Conservation (phyloP, 2,888 invertebrate genomes). For the Dolichomitus sp. region DNA sequence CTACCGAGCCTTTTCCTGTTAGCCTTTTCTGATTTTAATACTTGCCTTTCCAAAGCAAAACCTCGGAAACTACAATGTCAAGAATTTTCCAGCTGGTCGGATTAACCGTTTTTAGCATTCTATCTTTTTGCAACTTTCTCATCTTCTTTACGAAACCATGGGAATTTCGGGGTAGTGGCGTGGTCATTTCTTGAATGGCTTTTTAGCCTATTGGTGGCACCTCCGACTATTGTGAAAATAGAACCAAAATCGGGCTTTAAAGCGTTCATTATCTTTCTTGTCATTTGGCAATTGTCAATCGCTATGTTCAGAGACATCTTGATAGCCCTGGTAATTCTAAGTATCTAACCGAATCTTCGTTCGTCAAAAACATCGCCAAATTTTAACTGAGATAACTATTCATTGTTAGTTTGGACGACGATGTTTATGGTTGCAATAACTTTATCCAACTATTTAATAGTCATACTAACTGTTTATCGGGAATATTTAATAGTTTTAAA, state of each 20-base stretch:
- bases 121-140: background rate
- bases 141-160: background rate
- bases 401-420: too few species aligned
- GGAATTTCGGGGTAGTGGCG: background rate
- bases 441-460: too few species aligned
- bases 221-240: conserved; percentile 18
- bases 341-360: too few species aligned
- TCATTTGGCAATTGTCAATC: background rate
- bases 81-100: conserved; percentile 3
- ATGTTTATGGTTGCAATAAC: too few species aligned
- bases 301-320: background rate
- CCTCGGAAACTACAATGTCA: background rate
- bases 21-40: conserved; percentile 52
- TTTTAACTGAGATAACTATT: too few species aligned
- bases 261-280: background rate
- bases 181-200: background rate
- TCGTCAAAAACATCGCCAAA: too few species aligned
- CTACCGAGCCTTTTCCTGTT: conserved; percentile 1
- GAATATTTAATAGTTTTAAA: too few species aligned
- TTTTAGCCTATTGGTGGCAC: conserved; percentile 9
- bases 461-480: too few species aligned
- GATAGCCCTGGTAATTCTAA: too few species aligned
- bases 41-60: conserved; percentile 37
- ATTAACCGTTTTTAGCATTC: background rate
- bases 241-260: background rate